Conservation (phyloP, 64 coral and sea anemone genomes). For the Platygyra sinensis region DNA sequence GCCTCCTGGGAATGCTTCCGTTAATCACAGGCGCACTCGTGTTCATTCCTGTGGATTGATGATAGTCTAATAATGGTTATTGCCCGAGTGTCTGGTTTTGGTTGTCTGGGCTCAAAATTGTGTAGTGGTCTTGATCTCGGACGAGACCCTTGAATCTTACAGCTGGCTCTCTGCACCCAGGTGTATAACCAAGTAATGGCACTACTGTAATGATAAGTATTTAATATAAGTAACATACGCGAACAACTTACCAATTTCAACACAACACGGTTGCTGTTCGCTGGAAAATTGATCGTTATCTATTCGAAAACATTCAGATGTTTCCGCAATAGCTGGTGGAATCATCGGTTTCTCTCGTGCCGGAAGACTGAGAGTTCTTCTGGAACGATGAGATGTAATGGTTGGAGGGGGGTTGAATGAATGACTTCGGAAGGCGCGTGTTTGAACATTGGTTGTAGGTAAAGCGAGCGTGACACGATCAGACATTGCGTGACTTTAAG, state of each 20-base stretch:
- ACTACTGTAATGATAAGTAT: no score
- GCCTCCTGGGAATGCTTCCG: no score
- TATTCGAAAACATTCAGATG: neutral
- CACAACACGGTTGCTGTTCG: neutral
- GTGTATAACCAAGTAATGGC: no score
- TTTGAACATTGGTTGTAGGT: slow-evolving; percentile 20
- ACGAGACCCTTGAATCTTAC: no score
- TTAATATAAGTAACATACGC: neutral
- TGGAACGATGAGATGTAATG: slow-evolving; percentile 40
- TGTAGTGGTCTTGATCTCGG: no score
- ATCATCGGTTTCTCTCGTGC: slow-evolving; percentile 74
- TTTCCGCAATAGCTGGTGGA: slow-evolving; percentile 35
- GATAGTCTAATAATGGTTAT: no score
- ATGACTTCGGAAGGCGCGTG: slow-evolving; percentile 52
- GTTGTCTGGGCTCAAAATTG: no score
- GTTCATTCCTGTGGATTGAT: no score
- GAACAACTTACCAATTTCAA: slow-evolving; percentile 47
- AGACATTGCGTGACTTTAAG: slow-evolving; percentile 45
- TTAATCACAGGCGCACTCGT: no score
- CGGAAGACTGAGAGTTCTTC: slow-evolving; percentile 70
- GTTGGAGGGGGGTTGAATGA: slow-evolving; percentile 60
- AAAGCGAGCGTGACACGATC: slow-evolving; percentile 35
- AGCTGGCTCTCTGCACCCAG: no score
- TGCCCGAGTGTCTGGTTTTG: no score
- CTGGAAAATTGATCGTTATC: neutral